Evolutionary conservation across 2,888 invertebrate species (phyloP), one percentile per base, ranked within the genome.

Genomic region (Orthosia gothica): DNA sequence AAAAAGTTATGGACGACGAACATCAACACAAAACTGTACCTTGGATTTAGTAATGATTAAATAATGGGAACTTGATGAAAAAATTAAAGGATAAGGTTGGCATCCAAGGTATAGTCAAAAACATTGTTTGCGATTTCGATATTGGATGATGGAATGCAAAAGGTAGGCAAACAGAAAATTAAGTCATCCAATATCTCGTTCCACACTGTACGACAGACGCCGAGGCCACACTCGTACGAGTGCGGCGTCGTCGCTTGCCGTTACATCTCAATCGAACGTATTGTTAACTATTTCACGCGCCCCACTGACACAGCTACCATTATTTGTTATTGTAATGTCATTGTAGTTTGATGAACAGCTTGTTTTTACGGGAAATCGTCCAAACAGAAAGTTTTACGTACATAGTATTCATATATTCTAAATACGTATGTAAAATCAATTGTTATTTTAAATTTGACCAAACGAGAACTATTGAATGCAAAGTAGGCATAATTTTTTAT

Each of bases 71-170:
- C 0, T 66, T 54, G 40, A 64, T 45, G 23, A 66, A 61, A 68
- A 75, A 55, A 61, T 65, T 18, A 69, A 71, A 66, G 65, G 55
- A 49, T 40, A 32, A 74, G 57, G 54, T 76, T 54, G 15, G 71
- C 81, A 79, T 88, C 87, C 88, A 91, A 90, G 87, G 88, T 79
- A 85, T 73, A 88, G 84, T 83, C 61, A 66, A 78, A 81, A 62
- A 69, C 77, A 90, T 90, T 89, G 91, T 91, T 91, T 92, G 92
- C 91, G 88, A 92, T 87, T 87, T 80, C 70, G 77, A 84, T 83
- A 88, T 88, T 88, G 87, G 80, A 91, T 90, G 88, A 87, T 88
- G 69, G 76, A 66, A 76, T 74, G 87, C 88, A 82, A 71, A 81
- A 77, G 74, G 69, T 66, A 70, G 16, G 70, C 65, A 76, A 76